Conservation (phyloP, 1,140 invertebrate species). For the Lethrus apterus region DNA sequence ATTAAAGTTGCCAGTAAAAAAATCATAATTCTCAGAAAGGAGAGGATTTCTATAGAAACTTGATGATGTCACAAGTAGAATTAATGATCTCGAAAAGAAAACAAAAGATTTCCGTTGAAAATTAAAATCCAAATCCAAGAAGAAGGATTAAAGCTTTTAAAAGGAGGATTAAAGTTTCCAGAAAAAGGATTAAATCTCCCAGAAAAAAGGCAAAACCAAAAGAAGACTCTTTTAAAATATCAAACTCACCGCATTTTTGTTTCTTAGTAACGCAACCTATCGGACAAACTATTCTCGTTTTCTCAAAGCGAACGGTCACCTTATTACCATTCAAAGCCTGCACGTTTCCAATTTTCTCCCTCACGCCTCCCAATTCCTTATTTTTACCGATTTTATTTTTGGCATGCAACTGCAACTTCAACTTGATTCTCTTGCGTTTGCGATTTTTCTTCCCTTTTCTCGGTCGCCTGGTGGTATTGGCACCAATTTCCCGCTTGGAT, state of each 20-base stretch:
- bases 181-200: too few relatives aligned
- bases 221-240: too few relatives aligned
- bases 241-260: constrained; percentile 36
- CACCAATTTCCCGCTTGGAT: constrained; percentile 18
- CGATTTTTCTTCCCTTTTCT: constrained; percentile 14
- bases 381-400: constrained; percentile 7
- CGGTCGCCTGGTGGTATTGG: neutral
- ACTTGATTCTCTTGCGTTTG: constrained; percentile 25
- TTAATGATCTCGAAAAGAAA: too few relatives aligned
- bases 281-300: constrained; percentile 27
- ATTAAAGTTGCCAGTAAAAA: too few relatives aligned
- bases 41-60: too few relatives aligned
- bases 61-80: too few relatives aligned
- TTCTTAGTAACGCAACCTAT: constrained; percentile 30
- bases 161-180: too few relatives aligned
- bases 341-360: neutral
- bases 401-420: constrained; percentile 28
- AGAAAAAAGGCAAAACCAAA: too few relatives aligned
- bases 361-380: neutral
- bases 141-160: too few relatives aligned
- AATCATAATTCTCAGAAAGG: too few relatives aligned
- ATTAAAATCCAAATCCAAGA: too few relatives aligned
- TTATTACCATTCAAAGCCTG: neutral
- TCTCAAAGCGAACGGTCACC: constrained; percentile 19
- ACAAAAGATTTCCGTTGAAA: too few relatives aligned